Base-by-base conservation (phyloP, 2,113 vertebrate genomes). In the Grammomys surdaster region DNA sequence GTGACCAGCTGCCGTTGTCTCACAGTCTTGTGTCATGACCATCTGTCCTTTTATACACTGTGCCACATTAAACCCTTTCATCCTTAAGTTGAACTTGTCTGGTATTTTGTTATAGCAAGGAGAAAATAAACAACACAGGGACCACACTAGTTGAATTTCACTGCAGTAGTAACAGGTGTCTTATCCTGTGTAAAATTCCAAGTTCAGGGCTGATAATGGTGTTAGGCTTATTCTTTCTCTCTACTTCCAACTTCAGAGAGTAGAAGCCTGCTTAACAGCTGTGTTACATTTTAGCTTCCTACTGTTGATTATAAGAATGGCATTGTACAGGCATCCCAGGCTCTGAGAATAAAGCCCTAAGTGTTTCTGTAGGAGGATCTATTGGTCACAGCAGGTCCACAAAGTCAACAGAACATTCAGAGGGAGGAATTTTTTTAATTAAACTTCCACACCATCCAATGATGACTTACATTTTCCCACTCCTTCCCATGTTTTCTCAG, bases 341-440 rank as follows among this genome's bases (percentile, higher is more conserved):
- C 10, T 80, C 88, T 40, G 51, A 90, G 48, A 69, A 28, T 78
- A n/a, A 77, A 36, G 54, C 60, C 2, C 0, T 70, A 14, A 14
- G 4, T 72, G 8, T 90, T 88, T 48, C 73, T 48, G 24, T 12
- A 28, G 80, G 54, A 51, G 81, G 22, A 36, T 43, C 26, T 81
- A 22, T 77, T 86, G 70, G 13, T 95, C 76, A n/a, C 65, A 58
- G 48, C 73, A 78, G 63, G 73, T 56, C 46, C 46, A 56, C 60
- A 80, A 82, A 93, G 92, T 95, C 92, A 93, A 87, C 86, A 92
- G 82, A 89, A 82, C 77, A 54, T 90, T 88, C 85, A 93, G 67
- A 93, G 90, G 24, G 86, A 93, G 95, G 95, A 93, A 97, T 96
- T 95, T 97, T 95, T 95, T 96, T 80, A 96, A 98, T 98, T 97